These are phyloP conservation scores for Sycophila sp. DNA, from an alignment of 1,140 invertebrate genomes.

Conservation along the genomic window DNA sequence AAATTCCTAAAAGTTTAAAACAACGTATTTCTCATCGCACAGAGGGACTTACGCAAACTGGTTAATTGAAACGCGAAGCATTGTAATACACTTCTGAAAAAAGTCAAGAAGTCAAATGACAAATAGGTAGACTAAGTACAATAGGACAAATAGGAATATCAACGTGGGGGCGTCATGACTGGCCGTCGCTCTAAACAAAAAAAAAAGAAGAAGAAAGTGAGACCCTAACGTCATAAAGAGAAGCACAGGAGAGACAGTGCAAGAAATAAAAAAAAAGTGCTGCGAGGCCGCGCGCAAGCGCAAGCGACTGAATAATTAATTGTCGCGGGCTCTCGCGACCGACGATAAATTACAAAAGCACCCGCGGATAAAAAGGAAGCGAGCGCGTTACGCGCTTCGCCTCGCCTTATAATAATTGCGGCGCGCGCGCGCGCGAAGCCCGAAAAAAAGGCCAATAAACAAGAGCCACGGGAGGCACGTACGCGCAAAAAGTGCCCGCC, in stretches of 20 bases:
- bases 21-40: no score
- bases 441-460: conserved; percentile 21
- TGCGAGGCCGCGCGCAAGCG: no score
- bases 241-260: neutral
- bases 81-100: no score
- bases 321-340: conserved; percentile 1
- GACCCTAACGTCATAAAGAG: neutral
- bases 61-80: no score
- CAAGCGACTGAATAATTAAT: conserved; percentile 32
- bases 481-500: neutral
- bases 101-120: no score
- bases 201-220: neutral
- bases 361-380: conserved; percentile 29
- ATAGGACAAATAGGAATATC: conserved; percentile 7
- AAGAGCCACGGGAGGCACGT: neutral
- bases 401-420: conserved; percentile 33
- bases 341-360: conserved; percentile 33
- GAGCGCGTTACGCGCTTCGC: conserved; percentile 1
- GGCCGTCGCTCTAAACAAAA: conserved; percentile 2
- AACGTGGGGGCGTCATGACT: no score
- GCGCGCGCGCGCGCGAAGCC: no score
- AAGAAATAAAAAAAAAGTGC: conserved; percentile 4
- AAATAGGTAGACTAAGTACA: no score
- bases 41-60: no score
- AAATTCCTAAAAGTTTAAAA: no score